Conservation (phyloP, 2,888 invertebrate species). For the Carterocephalus palaemon region DNA sequence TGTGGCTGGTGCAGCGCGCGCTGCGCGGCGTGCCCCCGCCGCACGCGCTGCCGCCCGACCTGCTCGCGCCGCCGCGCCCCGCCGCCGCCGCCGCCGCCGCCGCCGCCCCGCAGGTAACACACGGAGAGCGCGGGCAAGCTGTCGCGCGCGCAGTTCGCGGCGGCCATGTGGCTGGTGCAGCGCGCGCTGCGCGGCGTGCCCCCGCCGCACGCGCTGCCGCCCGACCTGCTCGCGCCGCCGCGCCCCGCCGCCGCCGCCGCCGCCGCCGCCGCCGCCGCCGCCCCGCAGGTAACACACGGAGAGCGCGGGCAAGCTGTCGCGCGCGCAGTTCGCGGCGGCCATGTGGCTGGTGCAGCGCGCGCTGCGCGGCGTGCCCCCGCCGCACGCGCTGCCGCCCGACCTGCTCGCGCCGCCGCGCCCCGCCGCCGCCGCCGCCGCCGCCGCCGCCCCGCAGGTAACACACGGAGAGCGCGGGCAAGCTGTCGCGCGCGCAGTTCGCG, state of each 20-base stretch:
- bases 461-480: conserved; percentile 92
- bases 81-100: conserved; percentile 86
- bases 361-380: conserved; percentile 90
- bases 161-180: conserved; percentile 96
- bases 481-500: conserved; percentile 97
- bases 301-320: conserved; percentile 93
- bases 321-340: conserved; percentile 96
- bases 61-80: conserved; percentile 82
- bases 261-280: conserved; percentile 82
- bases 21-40: conserved; percentile 92
- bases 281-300: conserved; percentile 78
- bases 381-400: conserved; percentile 88
- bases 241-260: conserved; percentile 83
- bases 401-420: conserved; percentile 84
- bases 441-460: conserved; percentile 85
- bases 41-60: conserved; percentile 88
- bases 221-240: conserved; percentile 86
- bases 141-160: conserved; percentile 95
- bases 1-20: conserved; percentile 95
- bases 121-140: conserved; percentile 94
- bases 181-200: conserved; percentile 91
- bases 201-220: conserved; percentile 89
- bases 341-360: conserved; percentile 96
- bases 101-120: no score
- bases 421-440: conserved; percentile 85